phyloP scores from a whole-genome alignment of 2,888 invertebrate species.

The Carpatolechia fugitivella region DNA sequence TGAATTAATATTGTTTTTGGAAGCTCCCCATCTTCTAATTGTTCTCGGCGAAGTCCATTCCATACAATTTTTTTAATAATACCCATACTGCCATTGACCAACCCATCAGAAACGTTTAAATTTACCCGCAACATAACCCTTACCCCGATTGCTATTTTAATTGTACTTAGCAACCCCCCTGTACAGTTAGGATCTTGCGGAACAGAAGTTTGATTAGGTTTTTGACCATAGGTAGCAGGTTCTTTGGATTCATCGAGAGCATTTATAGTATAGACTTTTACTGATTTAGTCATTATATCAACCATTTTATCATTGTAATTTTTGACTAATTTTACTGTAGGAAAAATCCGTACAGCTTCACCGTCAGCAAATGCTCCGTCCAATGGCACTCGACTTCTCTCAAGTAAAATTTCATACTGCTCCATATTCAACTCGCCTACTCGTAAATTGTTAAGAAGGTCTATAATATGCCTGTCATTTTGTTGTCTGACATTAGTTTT shows the following conservation, averaged over 20 bases:
- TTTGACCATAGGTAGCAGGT: constrained; percentile 16
- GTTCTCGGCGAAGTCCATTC: too few species aligned
- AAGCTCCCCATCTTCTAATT: too few species aligned
- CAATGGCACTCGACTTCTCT: constrained; percentile 17
- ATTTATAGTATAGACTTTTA: constrained; percentile 16
- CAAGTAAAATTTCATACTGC: constrained; percentile 21
- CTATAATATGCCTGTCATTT: background rate
- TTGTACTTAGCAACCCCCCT: too few species aligned
- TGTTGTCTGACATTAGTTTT: constrained; percentile 2
- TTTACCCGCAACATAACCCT: too few species aligned
- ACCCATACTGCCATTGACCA: too few species aligned
- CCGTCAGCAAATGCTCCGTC: constrained; percentile 12
- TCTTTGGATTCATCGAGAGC: constrained; percentile 18
- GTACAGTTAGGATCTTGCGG: constrained; percentile 6
- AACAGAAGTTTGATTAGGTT: constrained; percentile 7
- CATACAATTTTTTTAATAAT: too few species aligned
- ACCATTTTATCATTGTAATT: constrained; percentile 20
- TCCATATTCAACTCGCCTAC: constrained; percentile 20
- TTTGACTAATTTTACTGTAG: constrained; percentile 8
- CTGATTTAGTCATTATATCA: constrained; percentile 13
- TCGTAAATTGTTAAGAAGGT: constrained; percentile 13
- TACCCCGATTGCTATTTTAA: too few species aligned
- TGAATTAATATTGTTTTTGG: too few species aligned
- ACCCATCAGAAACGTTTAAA: too few species aligned
- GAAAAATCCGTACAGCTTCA: constrained; percentile 10